phyloP scores from a whole-genome alignment of 2,888 invertebrate species.

The Leptinotarsa juncta region DNA sequence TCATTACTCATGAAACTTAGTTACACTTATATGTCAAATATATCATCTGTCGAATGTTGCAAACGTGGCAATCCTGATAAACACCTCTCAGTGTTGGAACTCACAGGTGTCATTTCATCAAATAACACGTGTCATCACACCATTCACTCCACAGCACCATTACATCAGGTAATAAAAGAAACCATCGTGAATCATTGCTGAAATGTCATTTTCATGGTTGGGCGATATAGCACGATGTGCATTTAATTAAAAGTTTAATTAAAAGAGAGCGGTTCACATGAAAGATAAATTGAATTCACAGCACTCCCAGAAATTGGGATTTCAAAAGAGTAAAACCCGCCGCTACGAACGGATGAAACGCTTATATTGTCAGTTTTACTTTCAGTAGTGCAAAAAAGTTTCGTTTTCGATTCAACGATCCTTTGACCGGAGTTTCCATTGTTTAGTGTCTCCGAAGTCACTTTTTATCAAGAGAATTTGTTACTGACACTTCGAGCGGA shows the following conservation, averaged over 20 bases:
- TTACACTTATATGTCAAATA: no score
- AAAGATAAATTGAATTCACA: slow-evolving; percentile 7
- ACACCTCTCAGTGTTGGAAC: no score
- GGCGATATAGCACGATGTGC: slow-evolving; percentile 5
- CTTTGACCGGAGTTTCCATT: neutral
- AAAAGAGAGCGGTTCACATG: slow-evolving; percentile 9
- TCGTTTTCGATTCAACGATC: neutral
- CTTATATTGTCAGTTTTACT: neutral
- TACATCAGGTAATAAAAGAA: slow-evolving; percentile 1
- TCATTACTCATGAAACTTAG: no score
- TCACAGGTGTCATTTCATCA: neutral
- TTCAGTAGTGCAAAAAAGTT: neutral
- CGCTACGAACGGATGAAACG: neutral
- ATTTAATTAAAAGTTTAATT: slow-evolving; percentile 18
- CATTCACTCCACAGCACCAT: neutral
- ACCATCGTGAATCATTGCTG: slow-evolving; percentile 6
- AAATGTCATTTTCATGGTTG: neutral
- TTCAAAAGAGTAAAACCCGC: neutral
- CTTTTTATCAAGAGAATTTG: neutral
- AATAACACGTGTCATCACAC: neutral
- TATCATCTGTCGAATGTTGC: no score
- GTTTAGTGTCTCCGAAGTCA: neutral
- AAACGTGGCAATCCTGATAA: no score
- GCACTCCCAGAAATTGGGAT: slow-evolving; percentile 8
- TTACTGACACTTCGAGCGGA: no score